These are phyloP conservation scores for Kryptolebias marmoratus DNA, from an alignment of 2,113 vertebrate species.

Conservation along the genomic window DNA sequence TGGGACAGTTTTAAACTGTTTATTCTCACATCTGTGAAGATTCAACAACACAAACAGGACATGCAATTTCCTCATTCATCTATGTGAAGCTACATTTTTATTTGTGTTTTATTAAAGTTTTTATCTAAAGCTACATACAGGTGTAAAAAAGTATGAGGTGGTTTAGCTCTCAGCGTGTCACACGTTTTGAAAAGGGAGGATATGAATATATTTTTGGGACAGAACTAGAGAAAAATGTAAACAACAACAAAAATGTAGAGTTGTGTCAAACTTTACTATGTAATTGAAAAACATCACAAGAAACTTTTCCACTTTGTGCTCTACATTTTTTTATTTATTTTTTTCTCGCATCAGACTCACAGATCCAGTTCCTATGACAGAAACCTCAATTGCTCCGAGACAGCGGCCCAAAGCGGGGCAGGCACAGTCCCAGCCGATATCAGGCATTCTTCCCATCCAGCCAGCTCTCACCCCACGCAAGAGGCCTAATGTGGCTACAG, in stretches of 20 bases:
- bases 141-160: too few species aligned
- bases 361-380: constrained; percentile 91
- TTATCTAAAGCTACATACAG: not conserved
- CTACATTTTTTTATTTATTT: not conserved
- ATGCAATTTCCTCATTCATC: not conserved
- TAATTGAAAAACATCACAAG: not conserved
- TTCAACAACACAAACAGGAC: too few species aligned
- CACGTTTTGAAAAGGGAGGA: too few species aligned
- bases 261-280: not conserved
- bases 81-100: not conserved
- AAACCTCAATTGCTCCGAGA: constrained; percentile 96
- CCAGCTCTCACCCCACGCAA: constrained; percentile 94
- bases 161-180: too few species aligned
- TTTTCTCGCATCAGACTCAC: constrained; percentile 82
- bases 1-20: not conserved
- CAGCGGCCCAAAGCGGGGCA: constrained; percentile 97
- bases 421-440: constrained; percentile 90
- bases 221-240: too few species aligned
- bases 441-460: constrained; percentile 95
- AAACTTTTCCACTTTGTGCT: not conserved
- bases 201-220: too few species aligned
- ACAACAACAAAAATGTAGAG: not conserved
- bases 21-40: not conserved
- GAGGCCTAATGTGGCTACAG: constrained; percentile 83
- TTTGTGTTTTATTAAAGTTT: not conserved